phyloP scores from a whole-genome alignment of 2,797 vertebrate genomes.

The Pantherophis vulpinus region DNA sequence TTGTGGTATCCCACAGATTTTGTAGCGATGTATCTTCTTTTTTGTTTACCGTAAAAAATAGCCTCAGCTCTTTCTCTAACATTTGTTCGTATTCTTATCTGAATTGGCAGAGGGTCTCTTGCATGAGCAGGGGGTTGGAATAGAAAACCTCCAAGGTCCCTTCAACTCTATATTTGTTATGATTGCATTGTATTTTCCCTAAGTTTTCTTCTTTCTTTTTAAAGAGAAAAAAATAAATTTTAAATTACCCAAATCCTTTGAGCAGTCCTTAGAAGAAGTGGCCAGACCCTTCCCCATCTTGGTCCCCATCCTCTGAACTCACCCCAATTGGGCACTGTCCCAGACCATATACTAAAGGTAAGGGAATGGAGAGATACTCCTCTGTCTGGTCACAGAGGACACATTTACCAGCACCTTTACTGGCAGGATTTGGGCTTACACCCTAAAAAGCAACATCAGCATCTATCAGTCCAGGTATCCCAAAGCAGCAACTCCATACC shows the following conservation, averaged over 20 bases:
- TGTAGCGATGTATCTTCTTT: too few relatives aligned
- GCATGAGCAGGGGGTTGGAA: not conserved
- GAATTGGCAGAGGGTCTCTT: not conserved
- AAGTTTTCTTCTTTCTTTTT: not conserved
- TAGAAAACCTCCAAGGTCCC: not conserved
- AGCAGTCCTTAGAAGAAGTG: not conserved
- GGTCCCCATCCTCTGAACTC: not conserved
- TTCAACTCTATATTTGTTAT: not conserved
- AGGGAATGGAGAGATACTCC: not conserved
- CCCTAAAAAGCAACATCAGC: not conserved
- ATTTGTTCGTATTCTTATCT: too few relatives aligned
- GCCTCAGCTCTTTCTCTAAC: too few relatives aligned
- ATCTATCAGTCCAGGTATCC: not conserved
- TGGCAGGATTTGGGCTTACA: not conserved
- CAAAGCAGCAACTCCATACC: constrained; percentile 58
- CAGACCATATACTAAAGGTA: not conserved
- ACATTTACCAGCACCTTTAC: not conserved
- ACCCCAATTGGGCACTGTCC: not conserved
- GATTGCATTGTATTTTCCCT: not conserved
- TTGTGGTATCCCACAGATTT: too few relatives aligned
- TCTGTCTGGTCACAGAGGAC: not conserved
- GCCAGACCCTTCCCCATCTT: not conserved
- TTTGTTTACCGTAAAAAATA: too few relatives aligned
- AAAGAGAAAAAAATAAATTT: not conserved
- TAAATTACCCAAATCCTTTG: not conserved